Percentiles rank a stretch among this genome's conserved stretches.
Conservation (phyloP, 2,113 vertebrate genomes). For the Columba livia region DNA sequence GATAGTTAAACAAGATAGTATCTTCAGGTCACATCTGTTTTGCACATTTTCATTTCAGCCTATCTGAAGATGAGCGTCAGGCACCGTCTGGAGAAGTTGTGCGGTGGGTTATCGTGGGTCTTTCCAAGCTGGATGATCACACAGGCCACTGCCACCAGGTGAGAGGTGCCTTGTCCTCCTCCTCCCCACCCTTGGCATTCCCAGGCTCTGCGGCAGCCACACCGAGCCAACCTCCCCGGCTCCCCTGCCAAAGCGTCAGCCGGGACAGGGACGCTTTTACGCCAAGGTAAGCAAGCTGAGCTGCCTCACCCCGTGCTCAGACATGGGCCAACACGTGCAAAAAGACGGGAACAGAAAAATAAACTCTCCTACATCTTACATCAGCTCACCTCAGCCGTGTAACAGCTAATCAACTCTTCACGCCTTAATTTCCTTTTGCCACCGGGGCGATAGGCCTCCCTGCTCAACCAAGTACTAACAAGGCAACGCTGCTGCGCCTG, state of each 20-base stretch:
- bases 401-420: neutral
- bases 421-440: fast-evolving
- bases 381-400: neutral
- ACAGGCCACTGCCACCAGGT: neutral
- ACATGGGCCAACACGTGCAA: neutral
- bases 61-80: neutral
- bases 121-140: neutral
- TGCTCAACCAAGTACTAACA: neutral
- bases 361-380: neutral
- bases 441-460: fast-evolving
- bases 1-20: constrained; percentile 33
- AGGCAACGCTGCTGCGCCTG: neutral
- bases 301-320: neutral
- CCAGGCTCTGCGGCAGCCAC: neutral
- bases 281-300: neutral
- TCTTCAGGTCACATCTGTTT: constrained; percentile 12
- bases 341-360: neutral
- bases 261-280: fast-evolving
- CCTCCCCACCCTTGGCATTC: neutral
- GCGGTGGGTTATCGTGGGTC: fast-evolving
- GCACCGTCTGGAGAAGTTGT: neutral
- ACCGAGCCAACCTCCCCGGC: neutral
- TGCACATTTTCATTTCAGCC: constrained; percentile 17
- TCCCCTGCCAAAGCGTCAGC: neutral
- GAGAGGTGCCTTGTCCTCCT: neutral